Conservation (phyloP, 2,888 invertebrate species). For the Dolomedes plantarius region DNA sequence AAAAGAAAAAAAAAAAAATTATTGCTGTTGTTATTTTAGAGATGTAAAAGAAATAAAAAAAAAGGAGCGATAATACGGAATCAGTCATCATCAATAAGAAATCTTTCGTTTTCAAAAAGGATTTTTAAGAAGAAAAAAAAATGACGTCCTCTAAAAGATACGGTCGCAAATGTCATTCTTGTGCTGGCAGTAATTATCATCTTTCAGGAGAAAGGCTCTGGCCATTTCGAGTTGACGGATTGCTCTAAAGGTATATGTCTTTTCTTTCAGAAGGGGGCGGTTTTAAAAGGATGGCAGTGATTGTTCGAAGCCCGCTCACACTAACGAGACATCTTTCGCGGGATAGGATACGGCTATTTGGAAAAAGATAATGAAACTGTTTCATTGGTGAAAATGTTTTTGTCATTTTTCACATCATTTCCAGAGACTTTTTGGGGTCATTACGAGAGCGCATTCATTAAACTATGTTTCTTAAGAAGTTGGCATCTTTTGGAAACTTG, state of each 20-base stretch:
- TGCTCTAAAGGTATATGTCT: not conserved
- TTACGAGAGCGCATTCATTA: not conserved
- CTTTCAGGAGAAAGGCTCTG: not conserved
- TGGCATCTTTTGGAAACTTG: not conserved
- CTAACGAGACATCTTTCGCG: slow-evolving; percentile 1
- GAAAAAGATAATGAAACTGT: slow-evolving; percentile 2
- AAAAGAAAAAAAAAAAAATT: not conserved
- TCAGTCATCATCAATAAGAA: slow-evolving; percentile 6
- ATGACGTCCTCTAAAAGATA: not conserved
- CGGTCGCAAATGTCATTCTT: slow-evolving; percentile 20
- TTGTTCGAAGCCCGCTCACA: not conserved
- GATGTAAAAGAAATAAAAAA: not conserved
- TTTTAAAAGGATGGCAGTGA: not conserved
- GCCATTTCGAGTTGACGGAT: slow-evolving; percentile 6
- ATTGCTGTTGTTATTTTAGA: slow-evolving; percentile 3
- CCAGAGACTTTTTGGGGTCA: not conserved
- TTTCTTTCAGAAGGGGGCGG: not conserved
- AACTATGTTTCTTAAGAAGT: not conserved
- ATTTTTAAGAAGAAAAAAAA: not conserved
- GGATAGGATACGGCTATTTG: not conserved
- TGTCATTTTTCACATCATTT: not conserved
- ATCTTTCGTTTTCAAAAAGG: not conserved
- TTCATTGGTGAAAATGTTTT: slow-evolving; percentile 7
- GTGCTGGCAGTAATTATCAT: slow-evolving; percentile 25
- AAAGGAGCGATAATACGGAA: not conserved